Evolutionary conservation across 2,113 vertebrate species (phyloP).

Genomic region (Narcine bancroftii): DNA sequence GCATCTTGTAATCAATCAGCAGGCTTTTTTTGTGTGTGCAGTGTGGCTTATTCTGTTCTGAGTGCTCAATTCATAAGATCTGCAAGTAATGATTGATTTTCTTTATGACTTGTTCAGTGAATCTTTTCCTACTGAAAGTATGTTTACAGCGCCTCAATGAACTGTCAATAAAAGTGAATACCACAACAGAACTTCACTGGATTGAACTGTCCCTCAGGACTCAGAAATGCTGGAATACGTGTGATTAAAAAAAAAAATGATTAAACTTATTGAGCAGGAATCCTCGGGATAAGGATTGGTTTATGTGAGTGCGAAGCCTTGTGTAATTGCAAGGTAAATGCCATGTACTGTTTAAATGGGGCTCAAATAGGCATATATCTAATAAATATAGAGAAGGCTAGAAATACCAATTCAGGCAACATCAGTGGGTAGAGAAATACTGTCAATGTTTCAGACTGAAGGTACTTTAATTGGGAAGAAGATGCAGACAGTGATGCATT

Average conservation of each 20-base stretch:
- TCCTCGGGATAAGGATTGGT: background rate
- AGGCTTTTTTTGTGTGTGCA: background rate
- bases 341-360: background rate
- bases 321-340: background rate
- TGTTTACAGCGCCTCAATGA: conserved; percentile 6
- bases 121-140: background rate
- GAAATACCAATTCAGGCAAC: too few relatives aligned
- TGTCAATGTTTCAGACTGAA: too few relatives aligned
- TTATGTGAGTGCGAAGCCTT: background rate
- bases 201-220: background rate
- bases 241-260: background rate
- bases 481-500: too few relatives aligned
- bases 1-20: background rate
- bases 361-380: background rate
- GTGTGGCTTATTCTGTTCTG: background rate
- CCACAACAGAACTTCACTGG: background rate
- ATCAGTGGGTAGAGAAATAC: too few relatives aligned
- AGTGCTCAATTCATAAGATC: background rate
- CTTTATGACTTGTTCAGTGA: background rate
- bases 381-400: too few relatives aligned
- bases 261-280: background rate
- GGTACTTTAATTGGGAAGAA: too few relatives aligned
- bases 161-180: background rate
- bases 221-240: background rate
- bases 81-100: conserved; percentile 7